Percentiles rank a stretch among this genome's conserved stretches.
These are phyloP conservation scores for Rhinoderma darwinii DNA, from an alignment of 2,113 vertebrate species.

Conservation along the genomic window DNA sequence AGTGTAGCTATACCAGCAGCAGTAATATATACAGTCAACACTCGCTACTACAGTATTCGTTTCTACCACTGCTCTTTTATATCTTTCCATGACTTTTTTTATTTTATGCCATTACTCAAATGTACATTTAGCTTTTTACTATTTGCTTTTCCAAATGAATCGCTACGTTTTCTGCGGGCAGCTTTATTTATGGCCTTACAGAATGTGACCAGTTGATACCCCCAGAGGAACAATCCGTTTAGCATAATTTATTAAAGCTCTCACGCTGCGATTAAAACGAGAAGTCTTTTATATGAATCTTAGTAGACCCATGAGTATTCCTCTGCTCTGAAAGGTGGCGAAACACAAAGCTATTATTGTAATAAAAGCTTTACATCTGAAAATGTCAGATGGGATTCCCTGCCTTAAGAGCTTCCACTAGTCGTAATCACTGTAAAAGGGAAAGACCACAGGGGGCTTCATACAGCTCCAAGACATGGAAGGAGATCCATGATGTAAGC, in stretches of 20 bases:
- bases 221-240: constrained; percentile 32
- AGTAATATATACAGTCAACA: neutral
- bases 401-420: neutral
- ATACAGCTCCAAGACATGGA: neutral
- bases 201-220: constrained; percentile 38
- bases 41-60: neutral
- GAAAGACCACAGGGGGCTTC: neutral
- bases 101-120: neutral
- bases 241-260: constrained; percentile 48
- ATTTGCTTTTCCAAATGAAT: neutral
- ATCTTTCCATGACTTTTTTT: neutral
- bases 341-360: constrained; percentile 16
- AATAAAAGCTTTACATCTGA: constrained; percentile 6
- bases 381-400: constrained; percentile 19
- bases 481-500: neutral
- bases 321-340: neutral
- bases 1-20: neutral
- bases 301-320: constrained; percentile 20
- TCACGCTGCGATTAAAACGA: constrained; percentile 29
- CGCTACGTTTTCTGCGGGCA: neutral
- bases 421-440: constrained; percentile 35
- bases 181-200: constrained; percentile 16
- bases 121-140: neutral
- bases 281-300: constrained; percentile 4
- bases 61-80: neutral